Evolutionary conservation across 2,797 vertebrate genomes (phyloP).

Genomic region (Artibeus lituratus): DNA sequence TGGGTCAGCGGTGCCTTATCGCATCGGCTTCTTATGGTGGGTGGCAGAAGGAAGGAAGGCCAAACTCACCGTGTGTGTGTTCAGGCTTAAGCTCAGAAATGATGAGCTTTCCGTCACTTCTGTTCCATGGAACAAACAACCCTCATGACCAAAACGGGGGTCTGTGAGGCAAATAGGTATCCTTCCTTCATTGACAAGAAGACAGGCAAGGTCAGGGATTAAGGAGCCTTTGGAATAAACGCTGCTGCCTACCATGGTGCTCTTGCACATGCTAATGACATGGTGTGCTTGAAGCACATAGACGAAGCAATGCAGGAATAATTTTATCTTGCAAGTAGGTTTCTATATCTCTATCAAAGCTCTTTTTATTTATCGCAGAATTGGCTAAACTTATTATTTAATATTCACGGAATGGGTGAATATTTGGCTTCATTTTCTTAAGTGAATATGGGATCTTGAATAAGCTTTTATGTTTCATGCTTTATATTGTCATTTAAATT

Average conservation of each 20-base stretch:
- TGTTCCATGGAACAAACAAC: background rate
- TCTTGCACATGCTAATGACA: background rate
- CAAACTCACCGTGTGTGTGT: background rate
- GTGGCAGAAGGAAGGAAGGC: background rate
- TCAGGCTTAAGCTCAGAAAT: background rate
- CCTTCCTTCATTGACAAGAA: background rate
- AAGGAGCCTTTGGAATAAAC: background rate
- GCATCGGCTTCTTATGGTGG: background rate
- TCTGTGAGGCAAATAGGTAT: background rate
- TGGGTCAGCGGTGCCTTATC: background rate
- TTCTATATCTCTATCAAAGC: background rate
- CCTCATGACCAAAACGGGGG: background rate
- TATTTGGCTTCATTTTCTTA: background rate
- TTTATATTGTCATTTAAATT: background rate
- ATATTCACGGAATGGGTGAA: background rate
- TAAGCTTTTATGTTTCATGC: background rate
- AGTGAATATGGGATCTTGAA: background rate
- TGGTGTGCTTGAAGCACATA: too few species aligned
- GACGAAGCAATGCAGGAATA: background rate
- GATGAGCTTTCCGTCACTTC: background rate
- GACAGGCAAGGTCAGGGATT: background rate
- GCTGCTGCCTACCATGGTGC: background rate
- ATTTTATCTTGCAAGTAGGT: background rate
- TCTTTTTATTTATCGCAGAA: background rate
- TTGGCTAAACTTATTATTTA: background rate